A percentile compares a stretch with the other conserved stretches of the same genome.
Conservation (phyloP, 2,113 vertebrate genomes). For the Empidonax traillii region DNA sequence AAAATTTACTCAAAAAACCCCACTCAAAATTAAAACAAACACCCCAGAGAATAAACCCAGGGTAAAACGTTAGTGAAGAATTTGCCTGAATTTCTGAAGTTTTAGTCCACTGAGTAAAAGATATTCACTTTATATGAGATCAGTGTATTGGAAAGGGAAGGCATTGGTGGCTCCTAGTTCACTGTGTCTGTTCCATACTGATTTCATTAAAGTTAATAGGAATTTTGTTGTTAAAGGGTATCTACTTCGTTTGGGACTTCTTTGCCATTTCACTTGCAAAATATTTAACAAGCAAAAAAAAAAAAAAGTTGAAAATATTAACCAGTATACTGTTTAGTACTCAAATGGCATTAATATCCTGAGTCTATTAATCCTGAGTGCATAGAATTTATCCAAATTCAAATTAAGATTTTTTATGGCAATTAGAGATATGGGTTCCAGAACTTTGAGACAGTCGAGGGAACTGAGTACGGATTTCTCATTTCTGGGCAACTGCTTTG, state of each 20-base stretch:
- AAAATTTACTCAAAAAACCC: background rate
- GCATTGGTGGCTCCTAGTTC: background rate
- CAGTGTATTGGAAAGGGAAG: background rate
- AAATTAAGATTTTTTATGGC: background rate
- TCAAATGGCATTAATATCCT: background rate
- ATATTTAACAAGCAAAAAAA: background rate
- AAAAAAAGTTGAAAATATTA: background rate
- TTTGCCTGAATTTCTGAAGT: background rate
- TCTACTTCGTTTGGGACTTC: background rate
- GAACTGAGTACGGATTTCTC: background rate
- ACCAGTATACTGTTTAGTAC: background rate
- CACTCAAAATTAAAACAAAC: background rate
- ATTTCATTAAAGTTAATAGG: background rate
- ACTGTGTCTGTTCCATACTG: background rate
- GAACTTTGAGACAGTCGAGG: background rate
- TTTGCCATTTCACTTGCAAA: background rate
- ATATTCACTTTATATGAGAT: background rate
- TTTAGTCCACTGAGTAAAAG: background rate
- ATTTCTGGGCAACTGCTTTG: background rate
- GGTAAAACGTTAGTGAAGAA: background rate
- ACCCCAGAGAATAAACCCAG: background rate
- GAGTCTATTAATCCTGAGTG: background rate
- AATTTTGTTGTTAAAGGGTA: rapidly evolving
- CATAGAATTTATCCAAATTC: background rate
- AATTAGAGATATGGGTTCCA: background rate